A percentile compares a stretch with the other conserved stretches of the same genome.
Evolutionary conservation across 2,888 invertebrate genomes (phyloP).

Genomic region (Tetranychus truncatus): DNA sequence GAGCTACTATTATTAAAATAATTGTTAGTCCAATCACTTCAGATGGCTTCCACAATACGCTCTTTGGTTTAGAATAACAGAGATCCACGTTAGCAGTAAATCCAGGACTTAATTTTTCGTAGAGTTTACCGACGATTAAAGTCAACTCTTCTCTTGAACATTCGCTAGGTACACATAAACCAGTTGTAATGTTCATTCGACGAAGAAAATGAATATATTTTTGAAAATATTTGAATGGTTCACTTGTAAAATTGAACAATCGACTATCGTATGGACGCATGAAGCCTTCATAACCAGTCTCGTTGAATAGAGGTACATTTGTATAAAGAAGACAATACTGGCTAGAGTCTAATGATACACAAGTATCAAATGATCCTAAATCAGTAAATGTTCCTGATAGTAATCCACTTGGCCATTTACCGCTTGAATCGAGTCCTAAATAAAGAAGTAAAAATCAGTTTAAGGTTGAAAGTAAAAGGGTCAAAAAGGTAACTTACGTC

Average conservation of each 20-base stretch:
- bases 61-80: not conserved
- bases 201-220: constrained; percentile 6
- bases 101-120: not conserved
- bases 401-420: not conserved
- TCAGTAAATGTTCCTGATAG: not conserved
- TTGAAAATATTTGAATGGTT: not conserved
- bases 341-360: not conserved
- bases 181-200: not conserved
- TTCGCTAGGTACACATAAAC: not conserved
- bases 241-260: not conserved
- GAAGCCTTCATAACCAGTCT: not conserved
- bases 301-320: not conserved
- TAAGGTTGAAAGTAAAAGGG: not conserved
- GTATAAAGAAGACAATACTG: constrained; percentile 4
- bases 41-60: not conserved
- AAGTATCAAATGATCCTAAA: not conserved
- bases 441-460: not conserved
- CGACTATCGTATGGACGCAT: not conserved
- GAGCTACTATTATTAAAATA: not conserved
- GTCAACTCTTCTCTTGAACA: not conserved
- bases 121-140: not conserved
- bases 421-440: not conserved
- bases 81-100: not conserved
- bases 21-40: not conserved
- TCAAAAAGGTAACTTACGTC: constrained; percentile 3